These are phyloP conservation scores for Coranthus polyacanthus DNA, from an alignment of 2,797 vertebrate species.

Conservation along the genomic window DNA sequence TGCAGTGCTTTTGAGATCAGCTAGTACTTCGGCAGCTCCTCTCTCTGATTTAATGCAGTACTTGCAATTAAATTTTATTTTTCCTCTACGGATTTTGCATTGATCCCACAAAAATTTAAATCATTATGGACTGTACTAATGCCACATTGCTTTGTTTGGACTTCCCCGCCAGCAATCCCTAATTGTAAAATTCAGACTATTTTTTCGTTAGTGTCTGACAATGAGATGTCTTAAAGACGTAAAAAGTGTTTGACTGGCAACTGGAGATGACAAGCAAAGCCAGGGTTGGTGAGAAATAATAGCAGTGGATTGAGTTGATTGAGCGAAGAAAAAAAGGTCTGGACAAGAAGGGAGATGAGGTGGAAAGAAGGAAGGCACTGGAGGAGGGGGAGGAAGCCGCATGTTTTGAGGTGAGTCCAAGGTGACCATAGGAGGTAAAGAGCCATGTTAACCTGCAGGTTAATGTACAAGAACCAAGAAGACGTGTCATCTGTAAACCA, in stretches of 20 bases:
- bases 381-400: slow-evolving; percentile 59
- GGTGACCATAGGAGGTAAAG: slow-evolving; percentile 75
- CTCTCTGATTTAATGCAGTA: slow-evolving; percentile 48
- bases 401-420: slow-evolving; percentile 82
- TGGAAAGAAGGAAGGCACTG: slow-evolving; percentile 36
- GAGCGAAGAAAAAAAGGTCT: slow-evolving; percentile 65
- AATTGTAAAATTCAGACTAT: slow-evolving; percentile 9
- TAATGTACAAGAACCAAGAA: slow-evolving; percentile 52
- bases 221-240: slow-evolving; percentile 9
- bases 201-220: slow-evolving; percentile 1
- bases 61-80: slow-evolving; percentile 57
- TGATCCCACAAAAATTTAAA: slow-evolving; percentile 46
- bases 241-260: slow-evolving; percentile 18
- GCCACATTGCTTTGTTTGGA: slow-evolving; percentile 34
- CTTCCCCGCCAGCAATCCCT: slow-evolving; percentile 15
- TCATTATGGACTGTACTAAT: slow-evolving; percentile 39
- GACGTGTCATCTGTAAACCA: slow-evolving; percentile 49
- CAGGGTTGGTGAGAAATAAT: slow-evolving; percentile 51
- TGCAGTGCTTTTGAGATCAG: slow-evolving; percentile 49
- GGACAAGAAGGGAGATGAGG: slow-evolving; percentile 49
- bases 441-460: slow-evolving; percentile 72
- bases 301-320: slow-evolving; percentile 53
- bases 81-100: slow-evolving; percentile 34
- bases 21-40: slow-evolving; percentile 35
- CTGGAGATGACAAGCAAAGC: slow-evolving; percentile 14